Evolutionary conservation across 2,113 vertebrate species (phyloP).

Genomic region (Notarius lentiginosus): DNA sequence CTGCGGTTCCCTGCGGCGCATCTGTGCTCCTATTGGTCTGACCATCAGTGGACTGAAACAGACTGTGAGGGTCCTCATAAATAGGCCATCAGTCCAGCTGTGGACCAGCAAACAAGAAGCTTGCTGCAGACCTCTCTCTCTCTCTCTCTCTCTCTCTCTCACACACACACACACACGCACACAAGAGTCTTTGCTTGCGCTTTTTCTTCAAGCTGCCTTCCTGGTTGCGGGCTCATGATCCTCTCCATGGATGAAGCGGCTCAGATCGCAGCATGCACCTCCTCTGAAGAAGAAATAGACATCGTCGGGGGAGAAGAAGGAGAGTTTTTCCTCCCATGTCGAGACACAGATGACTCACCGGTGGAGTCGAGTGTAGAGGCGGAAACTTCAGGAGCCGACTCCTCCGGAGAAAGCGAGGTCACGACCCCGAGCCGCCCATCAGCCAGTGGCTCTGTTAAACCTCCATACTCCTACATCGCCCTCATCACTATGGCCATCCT

Average conservation of each 20-base stretch:
- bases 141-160: no score
- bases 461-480: conserved; percentile 89
- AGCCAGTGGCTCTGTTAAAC: conserved; percentile 71
- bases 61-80: conserved; percentile 63
- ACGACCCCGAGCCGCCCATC: conserved; percentile 39
- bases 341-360: conserved; percentile 42
- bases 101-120: conserved; percentile 21
- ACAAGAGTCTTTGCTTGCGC: neutral
- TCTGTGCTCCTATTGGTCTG: conserved; percentile 71
- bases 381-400: conserved; percentile 66
- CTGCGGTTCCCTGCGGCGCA: conserved; percentile 59
- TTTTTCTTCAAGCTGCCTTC: neutral
- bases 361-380: conserved; percentile 55
- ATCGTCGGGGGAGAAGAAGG: conserved; percentile 66
- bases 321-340: conserved; percentile 40
- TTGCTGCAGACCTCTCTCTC: neutral
- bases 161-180: neutral
- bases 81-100: conserved; percentile 54
- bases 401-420: conserved; percentile 66
- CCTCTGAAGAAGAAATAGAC: conserved; percentile 67
- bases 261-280: conserved; percentile 47
- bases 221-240: conserved; percentile 63
- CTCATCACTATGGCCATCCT: conserved; percentile 93
- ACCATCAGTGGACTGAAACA: conserved; percentile 65
- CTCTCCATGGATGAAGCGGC: conserved; percentile 67